Conservation (phyloP, 2,888 invertebrate species). For the Habroteleia sp. region DNA sequence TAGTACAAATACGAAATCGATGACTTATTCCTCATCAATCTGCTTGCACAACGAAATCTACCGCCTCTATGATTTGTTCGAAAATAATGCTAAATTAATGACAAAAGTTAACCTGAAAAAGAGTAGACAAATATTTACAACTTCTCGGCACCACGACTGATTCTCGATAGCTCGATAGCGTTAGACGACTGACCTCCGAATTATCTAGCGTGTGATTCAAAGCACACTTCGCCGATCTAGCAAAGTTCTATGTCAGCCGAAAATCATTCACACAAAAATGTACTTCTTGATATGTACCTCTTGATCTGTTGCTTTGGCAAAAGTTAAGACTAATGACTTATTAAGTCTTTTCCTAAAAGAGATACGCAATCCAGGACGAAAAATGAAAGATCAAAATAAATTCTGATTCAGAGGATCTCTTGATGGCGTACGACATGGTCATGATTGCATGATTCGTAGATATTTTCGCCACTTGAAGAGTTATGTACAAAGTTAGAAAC, state of each 20-base stretch:
- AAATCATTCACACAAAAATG: slow-evolving; percentile 59
- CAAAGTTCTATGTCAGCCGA: slow-evolving; percentile 66
- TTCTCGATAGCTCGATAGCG: slow-evolving; percentile 77
- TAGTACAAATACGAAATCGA: slow-evolving; percentile 64
- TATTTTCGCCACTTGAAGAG: slow-evolving; percentile 56
- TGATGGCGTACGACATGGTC: slow-evolving; percentile 61
- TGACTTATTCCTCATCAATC: slow-evolving; percentile 53
- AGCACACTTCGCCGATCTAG: slow-evolving; percentile 69
- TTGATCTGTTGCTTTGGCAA: slow-evolving; percentile 59
- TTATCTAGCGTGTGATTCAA: slow-evolving; percentile 70
- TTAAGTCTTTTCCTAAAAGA: slow-evolving; percentile 37
- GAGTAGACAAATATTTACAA: slow-evolving; percentile 27
- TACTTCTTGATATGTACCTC: slow-evolving; percentile 63
- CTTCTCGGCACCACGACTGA: slow-evolving; percentile 73
- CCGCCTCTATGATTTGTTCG: slow-evolving; percentile 51
- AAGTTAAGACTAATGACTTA: slow-evolving; percentile 29
- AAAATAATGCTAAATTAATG: too few relatives aligned
- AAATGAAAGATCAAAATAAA: slow-evolving; percentile 52
- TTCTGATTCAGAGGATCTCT: slow-evolving; percentile 56
- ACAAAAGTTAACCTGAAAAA: too few relatives aligned
- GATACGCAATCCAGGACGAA: slow-evolving; percentile 37
- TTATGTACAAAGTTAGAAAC: slow-evolving; percentile 59
- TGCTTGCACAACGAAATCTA: slow-evolving; percentile 64
- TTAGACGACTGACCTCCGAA: slow-evolving; percentile 79
- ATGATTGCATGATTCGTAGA: slow-evolving; percentile 40